A percentile compares a stretch with the other conserved stretches of the same genome.
phyloP scores from a whole-genome alignment of 2,113 vertebrate species.

The Ariopsis seemanni region DNA sequence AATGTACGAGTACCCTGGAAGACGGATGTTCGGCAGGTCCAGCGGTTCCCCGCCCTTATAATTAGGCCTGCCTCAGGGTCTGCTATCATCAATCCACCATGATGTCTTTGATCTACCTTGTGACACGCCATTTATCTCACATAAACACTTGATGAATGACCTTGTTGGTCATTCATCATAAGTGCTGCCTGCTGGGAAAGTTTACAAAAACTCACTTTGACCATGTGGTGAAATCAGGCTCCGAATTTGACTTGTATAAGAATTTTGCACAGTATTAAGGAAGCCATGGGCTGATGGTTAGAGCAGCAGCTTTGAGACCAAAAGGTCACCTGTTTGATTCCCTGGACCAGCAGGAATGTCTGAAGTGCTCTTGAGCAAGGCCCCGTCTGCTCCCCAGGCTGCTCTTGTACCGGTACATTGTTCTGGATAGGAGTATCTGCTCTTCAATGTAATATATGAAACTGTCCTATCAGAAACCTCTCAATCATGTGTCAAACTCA shows the following conservation, averaged over 20 bases:
- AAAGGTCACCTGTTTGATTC: too few species aligned
- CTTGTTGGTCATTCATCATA: constrained; percentile 37
- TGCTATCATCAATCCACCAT: constrained; percentile 50
- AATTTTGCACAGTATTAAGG: background rate
- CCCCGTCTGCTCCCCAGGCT: too few species aligned
- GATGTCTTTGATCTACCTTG: constrained; percentile 42
- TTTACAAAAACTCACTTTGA: constrained; percentile 27
- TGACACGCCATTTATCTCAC: constrained; percentile 48
- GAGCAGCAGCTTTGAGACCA: too few species aligned
- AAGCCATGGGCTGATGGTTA: too few species aligned
- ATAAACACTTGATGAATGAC: constrained; percentile 18
- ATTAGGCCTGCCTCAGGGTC: constrained; percentile 44
- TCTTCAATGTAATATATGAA: background rate
- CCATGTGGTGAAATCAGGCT: constrained; percentile 24
- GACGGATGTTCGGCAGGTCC: constrained; percentile 46
- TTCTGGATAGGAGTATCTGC: too few species aligned
- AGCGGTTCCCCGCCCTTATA: constrained; percentile 42
- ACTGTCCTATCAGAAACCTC: background rate
- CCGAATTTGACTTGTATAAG: background rate
- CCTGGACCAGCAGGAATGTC: too few species aligned
- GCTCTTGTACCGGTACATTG: too few species aligned
- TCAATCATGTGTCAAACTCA: background rate
- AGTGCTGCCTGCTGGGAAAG: constrained; percentile 36
- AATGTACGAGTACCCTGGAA: constrained; percentile 15
- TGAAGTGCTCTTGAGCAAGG: too few species aligned